Conservation (phyloP, 1,140 invertebrate species). For the Lanistes nyassanus region DNA sequence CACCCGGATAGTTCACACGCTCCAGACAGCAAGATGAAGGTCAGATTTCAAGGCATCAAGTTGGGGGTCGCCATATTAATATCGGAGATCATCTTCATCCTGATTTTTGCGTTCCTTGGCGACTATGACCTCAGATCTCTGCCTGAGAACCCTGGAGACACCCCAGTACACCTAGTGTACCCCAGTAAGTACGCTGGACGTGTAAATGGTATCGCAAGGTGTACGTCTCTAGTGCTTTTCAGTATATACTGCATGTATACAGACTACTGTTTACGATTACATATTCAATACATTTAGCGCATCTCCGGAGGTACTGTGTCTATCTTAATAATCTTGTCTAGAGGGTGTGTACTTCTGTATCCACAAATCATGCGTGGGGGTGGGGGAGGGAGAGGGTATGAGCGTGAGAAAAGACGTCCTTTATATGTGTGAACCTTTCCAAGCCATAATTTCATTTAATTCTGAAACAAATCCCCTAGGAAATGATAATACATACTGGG, state of each 20-base stretch:
- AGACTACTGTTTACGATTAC: not conserved
- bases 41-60: conserved; percentile 3
- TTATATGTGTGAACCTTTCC: too few species aligned
- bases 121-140: conserved; percentile 41
- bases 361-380: not conserved
- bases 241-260: not conserved
- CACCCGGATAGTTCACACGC: too few species aligned
- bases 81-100: conserved; percentile 37
- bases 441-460: too few species aligned
- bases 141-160: conserved; percentile 17
- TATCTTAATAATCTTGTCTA: not conserved
- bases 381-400: too few species aligned
- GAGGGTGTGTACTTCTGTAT: not conserved
- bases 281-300: not conserved
- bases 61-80: conserved; percentile 16
- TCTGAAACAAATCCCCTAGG: too few species aligned
- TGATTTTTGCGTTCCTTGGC: conserved; percentile 41
- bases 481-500: too few species aligned
- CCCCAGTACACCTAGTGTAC: not conserved
- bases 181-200: conserved; percentile 35
- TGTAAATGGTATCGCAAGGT: too few species aligned
- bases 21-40: not conserved
- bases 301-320: not conserved
- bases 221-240: not conserved
- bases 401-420: too few species aligned